These are phyloP conservation scores for Regulus satrapa DNA, from an alignment of 2,113 vertebrate genomes.

Conservation along the genomic window DNA sequence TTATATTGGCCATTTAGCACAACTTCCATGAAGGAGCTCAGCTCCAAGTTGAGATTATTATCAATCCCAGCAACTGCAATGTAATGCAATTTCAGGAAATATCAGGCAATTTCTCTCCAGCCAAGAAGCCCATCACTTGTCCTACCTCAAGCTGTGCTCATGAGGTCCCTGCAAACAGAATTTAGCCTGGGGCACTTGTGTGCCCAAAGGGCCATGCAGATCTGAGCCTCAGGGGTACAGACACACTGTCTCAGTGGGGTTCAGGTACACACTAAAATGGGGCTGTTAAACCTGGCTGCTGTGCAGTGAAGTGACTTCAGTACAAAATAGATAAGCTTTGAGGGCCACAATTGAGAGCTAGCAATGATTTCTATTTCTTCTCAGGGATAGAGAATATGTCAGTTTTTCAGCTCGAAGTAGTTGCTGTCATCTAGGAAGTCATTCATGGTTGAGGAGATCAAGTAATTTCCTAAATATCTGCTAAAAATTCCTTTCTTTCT, in stretches of 20 bases:
- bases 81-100: neutral
- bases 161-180: neutral
- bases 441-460: neutral
- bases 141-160: neutral
- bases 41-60: neutral
- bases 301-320: neutral
- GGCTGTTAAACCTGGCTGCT: neutral
- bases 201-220: neutral
- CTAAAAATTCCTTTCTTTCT: neutral
- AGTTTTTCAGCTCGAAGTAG: neutral
- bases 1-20: neutral
- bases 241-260: neutral
- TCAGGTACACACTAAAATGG: neutral
- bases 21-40: neutral
- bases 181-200: neutral
- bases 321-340: rapidly evolving
- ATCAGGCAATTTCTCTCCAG: neutral
- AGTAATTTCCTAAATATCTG: neutral
- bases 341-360: neutral
- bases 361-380: neutral
- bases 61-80: neutral
- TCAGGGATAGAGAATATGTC: neutral
- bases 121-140: neutral
- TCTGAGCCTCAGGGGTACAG: neutral
- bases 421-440: neutral